Conservation (phyloP, 2,888 invertebrate genomes). For the Hirtodrosophila confusa region DNA sequence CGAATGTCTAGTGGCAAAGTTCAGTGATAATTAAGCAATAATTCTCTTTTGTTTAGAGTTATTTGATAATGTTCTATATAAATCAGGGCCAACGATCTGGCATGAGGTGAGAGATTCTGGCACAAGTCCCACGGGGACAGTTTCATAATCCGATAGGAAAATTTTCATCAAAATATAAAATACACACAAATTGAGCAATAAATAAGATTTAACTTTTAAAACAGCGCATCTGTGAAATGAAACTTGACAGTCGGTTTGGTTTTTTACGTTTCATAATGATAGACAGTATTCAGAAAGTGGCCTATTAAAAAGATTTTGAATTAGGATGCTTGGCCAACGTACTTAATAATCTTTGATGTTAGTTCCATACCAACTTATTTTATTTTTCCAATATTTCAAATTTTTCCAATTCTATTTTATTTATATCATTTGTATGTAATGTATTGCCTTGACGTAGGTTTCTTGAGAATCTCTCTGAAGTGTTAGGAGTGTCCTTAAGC, state of each 20-base stretch:
- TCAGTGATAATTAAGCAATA: conserved; percentile 48
- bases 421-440: no score
- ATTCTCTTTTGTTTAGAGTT: conserved; percentile 21
- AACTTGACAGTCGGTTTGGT: no score
- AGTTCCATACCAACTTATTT: no score
- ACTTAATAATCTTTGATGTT: no score
- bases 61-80: conserved; percentile 44
- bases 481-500: no score
- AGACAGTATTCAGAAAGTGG: no score
- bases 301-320: background rate
- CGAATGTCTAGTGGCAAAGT: conserved; percentile 23
- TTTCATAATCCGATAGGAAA: conserved; percentile 46
- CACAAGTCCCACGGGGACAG: conserved; percentile 43
- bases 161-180: conserved; percentile 16
- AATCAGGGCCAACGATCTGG: conserved; percentile 40
- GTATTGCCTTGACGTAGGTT: no score
- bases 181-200: conserved; percentile 20
- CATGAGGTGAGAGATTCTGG: conserved; percentile 12
- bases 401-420: background rate
- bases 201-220: conserved; percentile 12
- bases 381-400: no score
- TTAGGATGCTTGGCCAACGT: no score
- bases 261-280: no score
- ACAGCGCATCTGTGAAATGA: background rate
- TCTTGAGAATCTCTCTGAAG: no score